Percentiles rank a stretch among this genome's conserved stretches.
These are phyloP conservation scores for Drosophila grimshawi DNA, from an alignment of 1,140 invertebrate species.

Conservation along the genomic window DNA sequence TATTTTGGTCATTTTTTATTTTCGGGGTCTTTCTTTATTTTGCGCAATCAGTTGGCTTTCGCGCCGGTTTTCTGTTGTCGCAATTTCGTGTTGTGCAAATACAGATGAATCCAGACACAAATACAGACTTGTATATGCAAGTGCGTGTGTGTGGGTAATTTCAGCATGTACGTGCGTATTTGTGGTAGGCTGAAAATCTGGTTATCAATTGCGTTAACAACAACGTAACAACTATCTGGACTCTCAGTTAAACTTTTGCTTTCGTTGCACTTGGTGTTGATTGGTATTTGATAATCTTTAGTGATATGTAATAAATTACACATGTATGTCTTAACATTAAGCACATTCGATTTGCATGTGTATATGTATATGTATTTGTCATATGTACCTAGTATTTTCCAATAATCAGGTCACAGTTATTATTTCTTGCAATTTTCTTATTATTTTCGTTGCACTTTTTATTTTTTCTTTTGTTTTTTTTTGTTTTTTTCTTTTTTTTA, in stretches of 20 bases:
- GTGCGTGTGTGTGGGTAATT: constrained; percentile 1
- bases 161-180: neutral
- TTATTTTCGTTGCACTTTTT: constrained; percentile 47
- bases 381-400: neutral
- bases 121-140: neutral
- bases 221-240: constrained; percentile 2
- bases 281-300: neutral
- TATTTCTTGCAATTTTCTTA: constrained; percentile 13
- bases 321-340: too few relatives aligned
- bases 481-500: constrained; percentile 7
- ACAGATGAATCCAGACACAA: constrained; percentile 22
- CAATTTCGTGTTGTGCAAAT: constrained; percentile 32
- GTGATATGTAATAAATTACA: too few relatives aligned
- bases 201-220: constrained; percentile 26
- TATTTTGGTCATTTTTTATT: constrained; percentile 13
- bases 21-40: constrained; percentile 30
- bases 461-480: constrained; percentile 7
- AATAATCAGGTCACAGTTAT: neutral
- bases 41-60: constrained; percentile 50
- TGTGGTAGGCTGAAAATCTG: constrained; percentile 25
- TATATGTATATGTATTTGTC: neutral
- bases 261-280: neutral
- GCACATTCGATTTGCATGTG: neutral
- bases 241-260: neutral
- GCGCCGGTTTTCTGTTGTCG: constrained; percentile 30